Base-by-base conservation (phyloP, 2,888 invertebrate genomes). In the Drosophila mimetica region DNA sequence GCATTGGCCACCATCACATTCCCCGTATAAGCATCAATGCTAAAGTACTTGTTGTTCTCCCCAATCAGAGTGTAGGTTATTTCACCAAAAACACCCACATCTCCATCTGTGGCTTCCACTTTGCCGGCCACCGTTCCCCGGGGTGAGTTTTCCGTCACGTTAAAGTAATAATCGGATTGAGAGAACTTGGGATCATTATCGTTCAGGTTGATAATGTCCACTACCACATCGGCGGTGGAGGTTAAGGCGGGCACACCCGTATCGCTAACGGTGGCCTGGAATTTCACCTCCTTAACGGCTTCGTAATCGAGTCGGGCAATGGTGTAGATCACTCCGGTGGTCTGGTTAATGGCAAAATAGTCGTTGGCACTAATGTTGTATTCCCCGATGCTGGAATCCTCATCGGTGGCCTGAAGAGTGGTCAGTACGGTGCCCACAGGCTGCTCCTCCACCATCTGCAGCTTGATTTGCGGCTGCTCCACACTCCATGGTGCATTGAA, bases 301-400 rank as follows among this genome's bases (percentile, higher is more conserved):
- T 98, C 98, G 90, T 95, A 98, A 92, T 98, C 98, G 52, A 98
- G 94, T 13, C 95, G 93, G 75, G 95, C 94, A 32, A 94, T 95
- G 0, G 95, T 95, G 81, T 95, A 95, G 2, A 98, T 95, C 5
- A 83, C 91, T 93, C 97, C 97, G 53, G 96, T 96, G 6, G 94
- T 93, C 88, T 96, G 95, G 89, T 97, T 96, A 39, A 97, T 95
- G 61, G 94, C 93, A 90, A 97, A 97, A 90, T 95, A 96, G 0
- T 95, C 94, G 86, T 93, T 96, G 46, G 96, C 95, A 1, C 94
- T 92, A 11, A 92, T 91, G 52, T 88, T 90, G 75, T 96, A 96
- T 64, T 95, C 94, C 0, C 96, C 95, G 74, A 97, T 96, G 51
- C 96, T 95, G 0, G 97, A 97, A 83, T 97, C 97, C 65, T 93